Percentiles rank a stretch among this genome's conserved stretches.
Evolutionary conservation across 2,888 invertebrate genomes (phyloP).

Genomic region (Platerodrilus igneus): DNA sequence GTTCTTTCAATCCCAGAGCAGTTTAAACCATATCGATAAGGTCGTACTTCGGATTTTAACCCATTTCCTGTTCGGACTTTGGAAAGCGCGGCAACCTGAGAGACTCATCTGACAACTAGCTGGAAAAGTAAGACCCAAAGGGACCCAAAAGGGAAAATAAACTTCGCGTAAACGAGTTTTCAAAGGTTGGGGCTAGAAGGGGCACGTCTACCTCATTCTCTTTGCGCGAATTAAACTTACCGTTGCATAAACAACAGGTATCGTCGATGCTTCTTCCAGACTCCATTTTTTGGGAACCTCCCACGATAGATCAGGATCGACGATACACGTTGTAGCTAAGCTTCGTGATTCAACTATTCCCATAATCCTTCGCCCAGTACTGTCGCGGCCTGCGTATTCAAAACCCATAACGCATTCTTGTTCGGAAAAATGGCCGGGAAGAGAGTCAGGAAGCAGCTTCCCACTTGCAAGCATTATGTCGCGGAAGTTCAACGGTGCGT

Average conservation of each 20-base stretch:
- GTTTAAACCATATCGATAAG: too few relatives aligned
- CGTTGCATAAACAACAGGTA: conserved; percentile 91
- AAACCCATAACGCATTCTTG: conserved; percentile 92
- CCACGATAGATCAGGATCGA: conserved; percentile 84
- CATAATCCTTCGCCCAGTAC: conserved; percentile 77
- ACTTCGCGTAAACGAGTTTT: too few relatives aligned
- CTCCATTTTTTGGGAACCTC: conserved; percentile 82
- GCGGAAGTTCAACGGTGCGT: conserved; percentile 94
- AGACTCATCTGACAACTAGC: too few relatives aligned
- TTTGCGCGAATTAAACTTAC: too few relatives aligned
- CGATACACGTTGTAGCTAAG: conserved; percentile 83
- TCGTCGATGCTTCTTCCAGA: conserved; percentile 88
- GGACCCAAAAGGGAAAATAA: too few relatives aligned
- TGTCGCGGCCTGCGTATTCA: conserved; percentile 85
- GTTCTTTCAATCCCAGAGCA: too few relatives aligned
- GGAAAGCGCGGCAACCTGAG: too few relatives aligned
- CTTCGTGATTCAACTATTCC: conserved; percentile 90
- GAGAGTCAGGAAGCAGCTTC: conserved; percentile 93
- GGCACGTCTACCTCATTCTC: too few relatives aligned
- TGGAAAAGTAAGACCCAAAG: too few relatives aligned
- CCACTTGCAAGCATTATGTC: conserved; percentile 98
- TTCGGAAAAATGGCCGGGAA: conserved; percentile 82
- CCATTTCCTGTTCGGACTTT: too few relatives aligned
- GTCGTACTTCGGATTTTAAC: too few relatives aligned
- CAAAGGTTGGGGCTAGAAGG: too few relatives aligned